These are phyloP conservation scores for Melanostigma gelatinosum DNA, from an alignment of 2,113 vertebrate species.

Conservation along the genomic window DNA sequence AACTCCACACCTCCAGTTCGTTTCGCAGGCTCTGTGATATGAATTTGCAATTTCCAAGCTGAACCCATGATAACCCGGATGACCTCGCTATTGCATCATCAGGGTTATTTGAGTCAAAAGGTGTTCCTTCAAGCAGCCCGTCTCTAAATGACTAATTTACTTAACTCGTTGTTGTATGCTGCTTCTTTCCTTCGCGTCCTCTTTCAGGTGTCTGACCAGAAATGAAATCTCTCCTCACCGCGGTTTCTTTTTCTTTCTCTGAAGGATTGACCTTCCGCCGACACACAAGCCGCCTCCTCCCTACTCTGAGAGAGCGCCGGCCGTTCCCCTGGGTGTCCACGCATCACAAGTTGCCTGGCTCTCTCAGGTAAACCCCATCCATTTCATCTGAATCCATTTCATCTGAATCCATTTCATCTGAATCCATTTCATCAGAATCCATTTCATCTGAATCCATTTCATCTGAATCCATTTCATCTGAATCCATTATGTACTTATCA, in stretches of 20 bases:
- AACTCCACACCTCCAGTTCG: neutral
- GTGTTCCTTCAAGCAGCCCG: neutral
- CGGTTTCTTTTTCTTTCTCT: conserved; percentile 19
- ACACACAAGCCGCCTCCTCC: conserved; percentile 85
- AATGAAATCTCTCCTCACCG: conserved; percentile 10
- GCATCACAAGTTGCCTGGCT: conserved; percentile 79
- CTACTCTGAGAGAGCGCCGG: conserved; percentile 76
- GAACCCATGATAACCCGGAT: neutral
- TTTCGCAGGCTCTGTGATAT: neutral
- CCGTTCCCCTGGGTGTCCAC: conserved; percentile 76
- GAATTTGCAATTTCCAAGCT: neutral
- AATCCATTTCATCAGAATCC: too few species aligned
- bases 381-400: conserved; percentile 35
- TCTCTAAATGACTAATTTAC: neutral
- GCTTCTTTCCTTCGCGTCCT: neutral
- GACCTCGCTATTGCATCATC: conserved; percentile 21
- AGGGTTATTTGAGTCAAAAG: conserved; percentile 21
- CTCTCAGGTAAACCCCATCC: conserved; percentile 75
- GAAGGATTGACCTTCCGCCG: conserved; percentile 85
- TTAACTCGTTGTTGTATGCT: conserved; percentile 11
- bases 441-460: conserved; percentile 37
- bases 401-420: conserved; percentile 42
- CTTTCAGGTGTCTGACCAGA: neutral
- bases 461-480: conserved; percentile 41
- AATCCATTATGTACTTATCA: conserved; percentile 17